phyloP scores from a whole-genome alignment of 2,113 vertebrate genomes.

The Synodontis membranacea region DNA sequence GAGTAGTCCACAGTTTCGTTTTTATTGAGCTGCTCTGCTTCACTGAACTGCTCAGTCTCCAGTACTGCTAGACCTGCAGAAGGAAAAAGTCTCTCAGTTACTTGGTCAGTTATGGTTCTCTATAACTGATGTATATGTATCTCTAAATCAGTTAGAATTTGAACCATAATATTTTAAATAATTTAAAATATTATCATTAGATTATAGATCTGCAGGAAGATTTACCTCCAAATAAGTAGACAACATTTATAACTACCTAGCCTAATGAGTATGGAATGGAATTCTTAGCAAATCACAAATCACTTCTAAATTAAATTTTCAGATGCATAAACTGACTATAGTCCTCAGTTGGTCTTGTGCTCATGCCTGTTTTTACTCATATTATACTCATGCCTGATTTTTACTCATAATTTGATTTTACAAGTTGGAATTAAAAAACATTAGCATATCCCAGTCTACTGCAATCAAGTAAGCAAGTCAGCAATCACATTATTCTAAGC shows the following conservation, averaged over 20 bases:
- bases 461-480: background rate
- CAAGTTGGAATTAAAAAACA: background rate
- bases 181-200: conserved; percentile 1
- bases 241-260: background rate
- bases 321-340: background rate
- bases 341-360: background rate
- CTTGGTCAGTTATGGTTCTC: background rate
- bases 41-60: conserved; percentile 16
- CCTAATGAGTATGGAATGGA: background rate
- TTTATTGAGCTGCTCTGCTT: conserved; percentile 22
- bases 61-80: conserved; percentile 2
- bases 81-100: background rate
- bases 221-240: background rate
- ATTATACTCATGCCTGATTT: no score
- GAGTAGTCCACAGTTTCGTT: background rate
- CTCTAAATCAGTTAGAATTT: no score
- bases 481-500: background rate
- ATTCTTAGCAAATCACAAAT: background rate
- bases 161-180: background rate
- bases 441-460: background rate
- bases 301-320: background rate
- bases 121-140: no score
- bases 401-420: background rate
- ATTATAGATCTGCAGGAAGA: background rate
- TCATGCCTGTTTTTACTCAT: background rate